Evolutionary conservation across 2,797 vertebrate species (phyloP), one percentile per base, ranked within the genome.

Genomic region (Babyrousa celebensis): DNA sequence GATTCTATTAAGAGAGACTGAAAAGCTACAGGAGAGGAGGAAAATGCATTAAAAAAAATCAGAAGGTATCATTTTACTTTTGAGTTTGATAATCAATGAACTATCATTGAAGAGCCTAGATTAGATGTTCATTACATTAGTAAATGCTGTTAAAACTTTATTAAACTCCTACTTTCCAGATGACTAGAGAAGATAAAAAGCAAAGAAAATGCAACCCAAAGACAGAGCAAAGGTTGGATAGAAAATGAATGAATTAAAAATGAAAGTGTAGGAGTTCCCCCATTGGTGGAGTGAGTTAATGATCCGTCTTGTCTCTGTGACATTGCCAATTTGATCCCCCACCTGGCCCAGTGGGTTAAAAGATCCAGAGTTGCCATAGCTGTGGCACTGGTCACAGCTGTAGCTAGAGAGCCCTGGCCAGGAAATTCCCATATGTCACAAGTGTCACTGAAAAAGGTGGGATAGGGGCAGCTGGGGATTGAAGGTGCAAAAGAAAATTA

Each of bases 151-250:
- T 91, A 88, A 48, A 23, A 71, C 54, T 65, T 78, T n/a, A n/a
- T 36, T 36, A 85, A 74, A 43, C 54, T 6, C 12, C 23, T 60
- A 9, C 4, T 85, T 83, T 89, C 11, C 29, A 85, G 86, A 40
- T 91, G 29, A 93, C 70, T 60, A 71, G 12, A 89, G 5, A 71
- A 65, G 9, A 88, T 6, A 54, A 91, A 84, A 91, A 71, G 25
- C n/a, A 87, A 91, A 71, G 27, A 84, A 92, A 85, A 43, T 7
- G 65, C 6, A 80, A 48, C 71, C 23, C 32, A 72, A 88, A 91
- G 29, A 89, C 43, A 86, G 11, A 92, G 27, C 9, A 17, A 48
- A 91, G 20, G 85, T 18, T 2, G 70, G 32, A 17, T 3, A 92
- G 9, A 68, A 32, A 87, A 80, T 6, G 12, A 90, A 52, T 62